Base-by-base conservation (phyloP, 2,888 invertebrate genomes). In the Morpho deidamia region DNA sequence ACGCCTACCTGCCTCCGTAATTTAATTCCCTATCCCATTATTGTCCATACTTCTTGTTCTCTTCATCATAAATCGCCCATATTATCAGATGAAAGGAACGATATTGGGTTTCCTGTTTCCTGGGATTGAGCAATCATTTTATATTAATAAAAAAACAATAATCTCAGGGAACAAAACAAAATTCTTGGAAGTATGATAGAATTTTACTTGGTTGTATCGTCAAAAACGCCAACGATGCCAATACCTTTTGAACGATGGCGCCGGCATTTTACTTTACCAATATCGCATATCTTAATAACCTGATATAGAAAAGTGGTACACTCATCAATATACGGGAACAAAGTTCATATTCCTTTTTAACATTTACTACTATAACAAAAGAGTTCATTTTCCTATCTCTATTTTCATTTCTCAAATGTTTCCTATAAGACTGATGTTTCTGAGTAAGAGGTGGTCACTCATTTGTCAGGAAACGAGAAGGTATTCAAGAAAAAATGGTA, bases 391-490 rank as follows among this genome's bases (percentile, higher is more conserved):
- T 58, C 12, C 45, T 40, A 39, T 50, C 49, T 7, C 46, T 11
- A 12, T 32, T 49, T 56, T 48, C 32, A 11, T 38, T 33, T 34
- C 23, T 39, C 14, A 32, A 43, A 48, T 23, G 46, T 11, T 54
- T 44, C 41, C 42, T 44, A 43, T 46, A 41, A 34, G 44, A 44
- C 33, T 49, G 45, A 45, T 43, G 49, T 49, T 54, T 37, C 57
- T 50, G 39, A 42, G 41, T 35, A 49, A 58, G 37, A 55, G 58
- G 58, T 55, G 59, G 52, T 59, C 61, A 53, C 53, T 61, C 57
- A 61, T 61, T 61, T 61, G 60, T 61, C 61, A 60, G 57, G 50
- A 59, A 61, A 57, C 55, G 50, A 57, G 44, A 54, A 53, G 53
- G 46, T 51, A 59, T 57, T 61, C 56, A 40, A 57, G 56, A 59